These are phyloP conservation scores for Gandaritis pyraliata DNA, from an alignment of 2,888 invertebrate species.

Conservation along the genomic window DNA sequence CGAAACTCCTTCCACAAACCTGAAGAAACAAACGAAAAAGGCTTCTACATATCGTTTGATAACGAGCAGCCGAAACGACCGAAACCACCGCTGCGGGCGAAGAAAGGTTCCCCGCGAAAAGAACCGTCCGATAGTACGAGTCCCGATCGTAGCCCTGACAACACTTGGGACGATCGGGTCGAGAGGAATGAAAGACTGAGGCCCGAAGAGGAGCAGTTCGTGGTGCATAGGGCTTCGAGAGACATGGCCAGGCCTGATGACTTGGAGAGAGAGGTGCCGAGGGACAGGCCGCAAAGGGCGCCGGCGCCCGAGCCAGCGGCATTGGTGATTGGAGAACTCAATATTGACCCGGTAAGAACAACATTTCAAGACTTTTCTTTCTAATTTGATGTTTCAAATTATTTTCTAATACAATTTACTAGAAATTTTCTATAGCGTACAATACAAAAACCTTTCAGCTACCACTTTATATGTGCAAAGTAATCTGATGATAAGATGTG, in stretches of 20 bases:
- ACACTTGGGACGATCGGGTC: constrained; percentile 55
- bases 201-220: constrained; percentile 54
- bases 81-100: constrained; percentile 92
- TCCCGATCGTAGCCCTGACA: constrained; percentile 67
- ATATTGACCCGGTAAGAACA: constrained; percentile 71
- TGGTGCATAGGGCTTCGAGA: constrained; percentile 52
- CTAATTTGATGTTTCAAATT: no score
- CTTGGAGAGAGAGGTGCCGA: constrained; percentile 54
- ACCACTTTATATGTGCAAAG: no score
- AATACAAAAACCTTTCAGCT: no score
- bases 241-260: constrained; percentile 42
- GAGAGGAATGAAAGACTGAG: constrained; percentile 38
- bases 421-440: no score
- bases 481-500: no score
- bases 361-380: not conserved
- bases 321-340: constrained; percentile 72
- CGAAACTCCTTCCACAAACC: constrained; percentile 88
- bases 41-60: constrained; percentile 97
- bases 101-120: constrained; percentile 91
- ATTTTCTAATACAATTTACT: no score
- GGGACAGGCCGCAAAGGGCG: constrained; percentile 53
- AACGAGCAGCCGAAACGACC: constrained; percentile 94
- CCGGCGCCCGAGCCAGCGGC: constrained; percentile 67
- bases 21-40: constrained; percentile 87
- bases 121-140: constrained; percentile 73